A percentile compares a stretch with the other conserved stretches of the same genome.
phyloP scores from a whole-genome alignment of 92 coral and sea anemone genomes.

The Palythoa grandis region DNA sequence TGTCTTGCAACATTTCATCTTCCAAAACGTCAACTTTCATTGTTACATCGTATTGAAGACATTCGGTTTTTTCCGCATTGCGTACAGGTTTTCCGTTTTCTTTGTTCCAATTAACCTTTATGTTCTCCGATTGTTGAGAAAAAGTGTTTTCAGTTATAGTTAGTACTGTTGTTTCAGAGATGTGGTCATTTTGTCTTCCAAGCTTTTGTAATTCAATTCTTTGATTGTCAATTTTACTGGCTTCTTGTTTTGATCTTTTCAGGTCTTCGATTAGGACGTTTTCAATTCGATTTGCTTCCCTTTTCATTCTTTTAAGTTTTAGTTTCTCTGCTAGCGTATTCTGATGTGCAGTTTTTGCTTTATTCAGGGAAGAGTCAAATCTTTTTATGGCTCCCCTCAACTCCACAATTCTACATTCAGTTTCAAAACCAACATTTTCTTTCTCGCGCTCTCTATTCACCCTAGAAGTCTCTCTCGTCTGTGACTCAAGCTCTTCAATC shows the following conservation, averaged over 20 bases:
- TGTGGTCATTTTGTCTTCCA: too few species aligned
- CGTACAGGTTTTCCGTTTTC: background rate
- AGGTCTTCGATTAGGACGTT: background rate
- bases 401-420: conserved; percentile 6
- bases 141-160: background rate
- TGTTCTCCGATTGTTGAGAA: background rate
- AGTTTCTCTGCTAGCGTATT: background rate
- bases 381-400: conserved; percentile 6
- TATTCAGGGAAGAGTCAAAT: background rate
- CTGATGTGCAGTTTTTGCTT: background rate
- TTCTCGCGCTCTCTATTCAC: conserved; percentile 16
- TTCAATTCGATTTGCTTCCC: background rate
- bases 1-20: too few species aligned
- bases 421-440: background rate
- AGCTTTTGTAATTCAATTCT: background rate
- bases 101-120: background rate
- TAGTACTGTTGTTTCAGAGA: background rate
- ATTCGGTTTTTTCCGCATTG: background rate
- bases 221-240: background rate
- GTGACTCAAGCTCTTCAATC: conserved; percentile 25
- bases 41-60: too few species aligned
- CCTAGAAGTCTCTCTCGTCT: background rate
- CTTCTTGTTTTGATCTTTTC: background rate
- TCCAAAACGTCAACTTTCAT: too few species aligned
- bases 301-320: too few species aligned